Percentiles rank a stretch among this genome's conserved stretches.
Conservation (phyloP, 2,888 invertebrate genomes). For the Pemphredon lugubris region DNA sequence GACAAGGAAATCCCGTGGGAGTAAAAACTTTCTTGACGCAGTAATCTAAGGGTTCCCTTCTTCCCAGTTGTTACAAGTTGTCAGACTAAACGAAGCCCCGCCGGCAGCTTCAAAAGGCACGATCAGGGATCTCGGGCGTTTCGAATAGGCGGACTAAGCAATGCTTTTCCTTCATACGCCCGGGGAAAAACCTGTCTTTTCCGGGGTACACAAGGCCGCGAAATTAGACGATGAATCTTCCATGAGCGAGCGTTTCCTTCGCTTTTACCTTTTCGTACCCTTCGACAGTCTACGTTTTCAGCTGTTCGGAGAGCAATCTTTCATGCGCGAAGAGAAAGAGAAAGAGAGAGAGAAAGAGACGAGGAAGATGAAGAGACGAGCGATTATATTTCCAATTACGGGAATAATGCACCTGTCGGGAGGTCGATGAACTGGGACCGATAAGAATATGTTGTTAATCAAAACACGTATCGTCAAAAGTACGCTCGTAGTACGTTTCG, state of each 20-base stretch:
- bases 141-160: conserved; percentile 24
- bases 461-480: too few species aligned
- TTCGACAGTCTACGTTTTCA: not conserved
- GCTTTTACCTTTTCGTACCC: conserved; percentile 2
- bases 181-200: conserved; percentile 22
- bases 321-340: conserved; percentile 12
- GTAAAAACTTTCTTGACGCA: conserved; percentile 1
- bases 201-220: conserved; percentile 55
- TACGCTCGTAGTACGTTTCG: too few species aligned
- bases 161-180: conserved; percentile 23
- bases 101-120: conserved; percentile 36
- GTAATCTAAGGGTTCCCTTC: not conserved
- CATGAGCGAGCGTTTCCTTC: conserved; percentile 59
- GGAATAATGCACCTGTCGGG: conserved; percentile 19
- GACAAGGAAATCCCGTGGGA: conserved; percentile 1
- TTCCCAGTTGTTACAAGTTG: not conserved
- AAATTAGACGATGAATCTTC: conserved; percentile 74
- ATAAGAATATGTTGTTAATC: too few species aligned
- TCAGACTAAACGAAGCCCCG: conserved; percentile 47
- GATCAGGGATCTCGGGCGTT: conserved; percentile 38
- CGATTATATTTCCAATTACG: conserved; percentile 27
- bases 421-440: conserved; percentile 2
- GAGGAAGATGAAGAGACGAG: not conserved
- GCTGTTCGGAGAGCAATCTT: conserved; percentile 26
- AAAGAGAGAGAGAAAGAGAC: not conserved